Base-by-base conservation (phyloP, 2,797 vertebrate genomes). In the Tympanoctomys barrerae region DNA sequence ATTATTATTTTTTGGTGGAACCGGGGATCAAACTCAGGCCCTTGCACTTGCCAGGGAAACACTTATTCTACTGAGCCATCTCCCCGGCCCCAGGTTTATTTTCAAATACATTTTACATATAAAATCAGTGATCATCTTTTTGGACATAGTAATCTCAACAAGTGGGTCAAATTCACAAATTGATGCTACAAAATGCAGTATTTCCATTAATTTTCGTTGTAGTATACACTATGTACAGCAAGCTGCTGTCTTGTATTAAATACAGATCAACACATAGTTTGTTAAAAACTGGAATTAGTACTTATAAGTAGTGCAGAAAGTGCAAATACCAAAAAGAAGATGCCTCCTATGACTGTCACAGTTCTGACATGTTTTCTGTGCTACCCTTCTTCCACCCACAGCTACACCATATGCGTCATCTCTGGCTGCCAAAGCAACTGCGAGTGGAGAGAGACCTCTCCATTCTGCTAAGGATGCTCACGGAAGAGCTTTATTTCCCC, bases 361-460 rank as follows among this genome's bases (percentile, higher is more conserved):
- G 99, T 99, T 98, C 99, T 98, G 96, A 99, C 99, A 99, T 96
- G 99, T 99, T 98, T 99, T 99, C 96, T 99, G 99, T 96, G 99
- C 99, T 88, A 99, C 99, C 99, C 99, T 99, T 97, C 99, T 99
- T 95, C 99, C 99, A 7, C 99, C 99, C 46, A 99, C 99, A 0
- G 99, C 99, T n/a, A 99, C 99, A 24, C 99, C 99, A 79, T 98
- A 99, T 0, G 99, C 99, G 94, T 99, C 99, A 99, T 99, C 99
- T 94, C 99, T 99, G 24, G 99, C 99, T 16, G 99, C 99, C 94
- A 99, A 98, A 89, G 99, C 99, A 68, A 99, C 99, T 24, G 99
- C 99, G 68, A 99, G 98, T 75, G 99, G 99, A 22, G 99, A 99
- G 94, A 99, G 99, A 98, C 99, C 99, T 0, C 99, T 99, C 99